phyloP scores from a whole-genome alignment of 1,140 invertebrate genomes.

The Pectinophora gossypiella region DNA sequence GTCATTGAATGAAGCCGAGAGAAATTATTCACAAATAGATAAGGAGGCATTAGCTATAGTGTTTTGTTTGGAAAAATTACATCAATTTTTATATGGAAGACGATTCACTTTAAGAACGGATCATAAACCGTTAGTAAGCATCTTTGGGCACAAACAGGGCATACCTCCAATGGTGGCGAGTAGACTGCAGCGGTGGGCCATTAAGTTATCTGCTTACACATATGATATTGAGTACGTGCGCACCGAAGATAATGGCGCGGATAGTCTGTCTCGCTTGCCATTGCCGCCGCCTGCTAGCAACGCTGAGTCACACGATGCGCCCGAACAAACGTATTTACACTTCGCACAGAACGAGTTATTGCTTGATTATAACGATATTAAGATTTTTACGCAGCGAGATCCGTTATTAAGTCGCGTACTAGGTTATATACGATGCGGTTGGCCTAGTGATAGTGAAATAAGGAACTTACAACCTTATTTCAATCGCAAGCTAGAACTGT shows the following conservation, averaged over 20 bases:
- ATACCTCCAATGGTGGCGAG: not conserved
- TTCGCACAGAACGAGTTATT: not conserved
- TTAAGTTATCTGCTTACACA: not conserved
- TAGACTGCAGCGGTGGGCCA: too few relatives aligned
- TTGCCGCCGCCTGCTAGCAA: too few relatives aligned
- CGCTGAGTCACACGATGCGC: not conserved
- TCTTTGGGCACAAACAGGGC: not conserved
- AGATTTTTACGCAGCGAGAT: not conserved
- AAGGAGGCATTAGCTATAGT: conserved; percentile 66
- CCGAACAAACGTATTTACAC: conserved; percentile 2
- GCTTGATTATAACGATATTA: not conserved
- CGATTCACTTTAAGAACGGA: too few relatives aligned
- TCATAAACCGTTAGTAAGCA: conserved; percentile 13
- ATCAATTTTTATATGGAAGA: conserved; percentile 56
- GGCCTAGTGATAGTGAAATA: not conserved
- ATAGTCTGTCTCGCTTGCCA: not conserved
- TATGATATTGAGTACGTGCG: not conserved
- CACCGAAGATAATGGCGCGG: too few relatives aligned
- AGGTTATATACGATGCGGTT: not conserved
- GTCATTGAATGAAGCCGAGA: conserved; percentile 33
- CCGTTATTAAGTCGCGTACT: not conserved
- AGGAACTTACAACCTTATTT: not conserved
- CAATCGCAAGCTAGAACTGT: not conserved
- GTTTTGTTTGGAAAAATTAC: conserved; percentile 50
- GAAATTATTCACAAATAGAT: conserved; percentile 62